These are phyloP conservation scores for Pituophis catenifer DNA, from an alignment of 2,113 vertebrate species.

Conservation along the genomic window DNA sequence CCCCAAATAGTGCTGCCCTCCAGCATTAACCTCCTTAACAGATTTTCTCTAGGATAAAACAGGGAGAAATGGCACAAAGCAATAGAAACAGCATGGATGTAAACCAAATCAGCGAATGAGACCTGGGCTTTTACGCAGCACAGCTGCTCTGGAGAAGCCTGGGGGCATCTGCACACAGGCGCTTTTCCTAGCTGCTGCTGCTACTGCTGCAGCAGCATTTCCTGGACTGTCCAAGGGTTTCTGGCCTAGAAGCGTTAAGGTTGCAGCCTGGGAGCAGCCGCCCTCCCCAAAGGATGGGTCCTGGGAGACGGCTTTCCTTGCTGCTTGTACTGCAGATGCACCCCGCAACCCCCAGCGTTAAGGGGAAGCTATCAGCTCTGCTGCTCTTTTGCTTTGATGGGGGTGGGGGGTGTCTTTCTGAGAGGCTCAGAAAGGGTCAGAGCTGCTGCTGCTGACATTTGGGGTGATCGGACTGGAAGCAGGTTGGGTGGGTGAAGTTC, in stretches of 20 bases:
- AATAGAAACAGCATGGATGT: background rate
- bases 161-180: background rate
- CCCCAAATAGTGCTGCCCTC: background rate
- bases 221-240: background rate
- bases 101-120: background rate
- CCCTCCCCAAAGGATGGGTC: background rate
- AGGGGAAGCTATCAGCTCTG: background rate
- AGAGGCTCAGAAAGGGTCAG: background rate
- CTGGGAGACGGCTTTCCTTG: background rate
- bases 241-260: background rate
- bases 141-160: background rate
- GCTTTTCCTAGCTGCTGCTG: background rate
- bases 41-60: background rate
- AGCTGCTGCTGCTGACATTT: background rate
- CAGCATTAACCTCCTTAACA: background rate
- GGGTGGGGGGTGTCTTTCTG: background rate
- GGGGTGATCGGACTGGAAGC: background rate
- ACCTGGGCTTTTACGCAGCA: background rate
- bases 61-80: background rate
- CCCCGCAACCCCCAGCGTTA: background rate
- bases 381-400: background rate
- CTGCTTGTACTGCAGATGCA: background rate
- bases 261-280: background rate
- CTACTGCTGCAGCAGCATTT: background rate
- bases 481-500: background rate